Evolutionary conservation across 2,888 invertebrate genomes (phyloP).

Genomic region (Nineta flava): DNA sequence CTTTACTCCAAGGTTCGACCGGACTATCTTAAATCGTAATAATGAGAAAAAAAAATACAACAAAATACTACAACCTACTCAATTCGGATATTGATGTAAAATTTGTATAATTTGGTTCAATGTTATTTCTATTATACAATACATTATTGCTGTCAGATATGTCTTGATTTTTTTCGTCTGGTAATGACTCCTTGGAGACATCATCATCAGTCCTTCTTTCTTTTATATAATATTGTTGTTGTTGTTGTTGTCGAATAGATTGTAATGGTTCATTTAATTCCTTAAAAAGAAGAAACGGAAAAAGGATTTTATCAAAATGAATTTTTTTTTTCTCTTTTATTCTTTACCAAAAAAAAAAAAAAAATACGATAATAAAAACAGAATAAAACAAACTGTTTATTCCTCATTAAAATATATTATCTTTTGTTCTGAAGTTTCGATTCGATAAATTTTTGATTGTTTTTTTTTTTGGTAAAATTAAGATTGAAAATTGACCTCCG

Average conservation of each 20-base stretch:
- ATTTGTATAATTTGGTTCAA: too few relatives aligned
- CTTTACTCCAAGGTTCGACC: too few relatives aligned
- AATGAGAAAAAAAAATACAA: too few relatives aligned
- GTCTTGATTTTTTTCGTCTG: too few relatives aligned
- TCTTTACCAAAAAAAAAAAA: background rate
- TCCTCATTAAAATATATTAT: background rate
- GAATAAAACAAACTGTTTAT: background rate
- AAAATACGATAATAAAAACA: too few relatives aligned
- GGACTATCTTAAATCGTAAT: too few relatives aligned
- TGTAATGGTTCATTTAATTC: too few relatives aligned
- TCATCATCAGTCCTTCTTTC: background rate
- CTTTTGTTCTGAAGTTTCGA: background rate
- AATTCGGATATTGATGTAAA: too few relatives aligned
- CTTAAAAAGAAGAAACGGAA: background rate
- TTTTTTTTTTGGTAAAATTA: too few relatives aligned
- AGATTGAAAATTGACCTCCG: too few relatives aligned
- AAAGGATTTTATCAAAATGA: background rate
- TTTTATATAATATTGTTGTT: background rate
- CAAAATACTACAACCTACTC: too few relatives aligned
- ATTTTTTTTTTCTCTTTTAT: background rate
- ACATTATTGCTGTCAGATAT: constrained; percentile 20
- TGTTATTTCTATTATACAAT: constrained; percentile 4
- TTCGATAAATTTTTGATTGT: background rate
- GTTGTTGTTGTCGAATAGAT: background rate
- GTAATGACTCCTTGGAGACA: too few relatives aligned